A percentile compares a stretch with the other conserved stretches of the same genome.
Evolutionary conservation across 35 echinoderm and acorn worm genomes (phyloP).

Genomic region (Stichopus chloronotus): DNA sequence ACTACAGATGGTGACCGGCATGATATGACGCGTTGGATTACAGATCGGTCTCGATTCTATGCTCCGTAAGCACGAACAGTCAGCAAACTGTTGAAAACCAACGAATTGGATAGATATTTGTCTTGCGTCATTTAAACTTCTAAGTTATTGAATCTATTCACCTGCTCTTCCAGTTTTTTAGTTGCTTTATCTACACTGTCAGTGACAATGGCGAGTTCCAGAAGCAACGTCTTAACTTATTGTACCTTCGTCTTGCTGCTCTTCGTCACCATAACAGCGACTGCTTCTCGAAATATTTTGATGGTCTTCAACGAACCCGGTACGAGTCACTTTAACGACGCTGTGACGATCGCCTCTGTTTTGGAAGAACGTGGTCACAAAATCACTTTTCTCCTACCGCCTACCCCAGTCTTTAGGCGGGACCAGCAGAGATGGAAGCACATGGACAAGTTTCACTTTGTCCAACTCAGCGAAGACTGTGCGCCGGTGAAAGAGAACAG

Average conservation of each 20-base stretch:
- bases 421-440: neutral
- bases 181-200: no score
- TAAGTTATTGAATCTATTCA: no score
- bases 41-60: no score
- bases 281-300: constrained; percentile 9
- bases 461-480: neutral
- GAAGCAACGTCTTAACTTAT: no score
- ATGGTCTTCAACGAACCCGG: constrained; percentile 46
- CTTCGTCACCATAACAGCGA: neutral
- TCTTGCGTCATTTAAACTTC: no score
- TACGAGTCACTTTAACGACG: constrained; percentile 50
- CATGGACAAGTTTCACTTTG: constrained; percentile 1
- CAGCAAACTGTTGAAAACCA: no score
- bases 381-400: constrained; percentile 40
- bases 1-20: no score
- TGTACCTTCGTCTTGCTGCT: neutral
- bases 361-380: constrained; percentile 21
- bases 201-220: no score
- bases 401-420: neutral
- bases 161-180: no score
- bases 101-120: no score
- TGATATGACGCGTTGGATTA: no score
- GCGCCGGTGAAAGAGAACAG: neutral
- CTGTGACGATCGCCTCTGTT: neutral
- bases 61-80: no score